Percentiles rank a stretch among this genome's conserved stretches.
Evolutionary conservation across 2,888 invertebrate species (phyloP).

Genomic region (Diarsia dahlii): DNA sequence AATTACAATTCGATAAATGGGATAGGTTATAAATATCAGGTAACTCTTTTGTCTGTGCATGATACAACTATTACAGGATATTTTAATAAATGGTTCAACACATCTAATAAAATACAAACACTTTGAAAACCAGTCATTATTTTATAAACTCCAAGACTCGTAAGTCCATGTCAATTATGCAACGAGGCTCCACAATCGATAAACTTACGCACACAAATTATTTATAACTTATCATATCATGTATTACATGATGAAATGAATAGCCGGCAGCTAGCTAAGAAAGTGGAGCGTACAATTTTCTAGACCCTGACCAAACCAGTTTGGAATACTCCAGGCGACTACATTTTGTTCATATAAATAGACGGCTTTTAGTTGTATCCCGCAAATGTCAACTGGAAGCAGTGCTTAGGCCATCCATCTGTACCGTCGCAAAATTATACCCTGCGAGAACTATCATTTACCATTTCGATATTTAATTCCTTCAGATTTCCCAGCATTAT

Average conservation of each 20-base stretch:
- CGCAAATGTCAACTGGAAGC: constrained; percentile 49
- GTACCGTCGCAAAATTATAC: constrained; percentile 41
- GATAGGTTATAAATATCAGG: background rate
- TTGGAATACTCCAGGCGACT: constrained; percentile 12
- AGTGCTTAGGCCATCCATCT: constrained; percentile 31
- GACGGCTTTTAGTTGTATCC: constrained; percentile 38
- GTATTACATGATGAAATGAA: constrained; percentile 7
- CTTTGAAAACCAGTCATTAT: background rate
- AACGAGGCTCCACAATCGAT: background rate
- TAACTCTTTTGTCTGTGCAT: background rate
- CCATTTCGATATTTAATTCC: constrained; percentile 32
- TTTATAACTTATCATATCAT: constrained; percentile 2
- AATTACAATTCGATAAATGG: background rate
- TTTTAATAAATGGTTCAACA: background rate
- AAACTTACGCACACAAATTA: background rate
- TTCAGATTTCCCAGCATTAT: constrained; percentile 32
- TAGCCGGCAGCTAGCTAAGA: constrained; percentile 6
- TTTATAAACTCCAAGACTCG: background rate
- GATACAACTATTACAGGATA: background rate
- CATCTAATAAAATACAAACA: background rate
- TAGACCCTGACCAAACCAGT: constrained; percentile 53
- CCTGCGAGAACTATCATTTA: constrained; percentile 16
- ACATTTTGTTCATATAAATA: constrained; percentile 31
- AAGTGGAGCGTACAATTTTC: constrained; percentile 51
- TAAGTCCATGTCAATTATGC: background rate